Base-by-base conservation (phyloP, 2,797 vertebrate species). In the Pteropus rufus region DNA sequence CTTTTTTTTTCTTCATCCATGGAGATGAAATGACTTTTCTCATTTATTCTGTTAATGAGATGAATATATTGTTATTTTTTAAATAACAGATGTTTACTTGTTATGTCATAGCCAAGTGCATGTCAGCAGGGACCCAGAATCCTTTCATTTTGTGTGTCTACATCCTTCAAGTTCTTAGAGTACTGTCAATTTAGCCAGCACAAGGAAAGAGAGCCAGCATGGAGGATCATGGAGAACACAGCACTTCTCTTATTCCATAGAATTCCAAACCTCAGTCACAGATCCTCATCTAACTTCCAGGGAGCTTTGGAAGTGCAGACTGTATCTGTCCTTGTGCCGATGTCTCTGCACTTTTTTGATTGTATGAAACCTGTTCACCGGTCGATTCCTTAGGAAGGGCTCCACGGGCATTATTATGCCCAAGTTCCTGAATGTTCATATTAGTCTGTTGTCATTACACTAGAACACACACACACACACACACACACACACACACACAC, bases 1-100 rank as follows among this genome's bases (percentile, higher is more conserved):
- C 21, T 54, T 90, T 81, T 54, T 90, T 81, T 21, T 88, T 91
- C 58, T 72, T 72, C 36, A 70, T 67, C 79, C 89, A 24, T 21
- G 19, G 31, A 88, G 65, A 70, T 44, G 9, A 81, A 94, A 91
- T 46, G 26, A 49, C 69, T 67, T 92, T 85, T 87, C 58, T 52
- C 44, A 80, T 76, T 87, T 89, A 81, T 58, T 81, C 62, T 81
- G n/a, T 58, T 84, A 92, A 84, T 19, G 8, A 56, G 76, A 96
- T 83, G 19, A 75, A 79, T 70, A 75, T 12, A 77, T 0, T 54
- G 23, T 46, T 89, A 77, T n/a, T 67, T 84, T 62, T 82, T 34
- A 91, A 91, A 72, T 56, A 56, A 76, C 2, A 44, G 19, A 70
- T 46, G 31, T 23, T n/a, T 41, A 44, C 15, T 64, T 70, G 52